Percentiles rank a stretch among this genome's conserved stretches.
Conservation (phyloP, 2,888 invertebrate species). For the Drosophila mimica region DNA sequence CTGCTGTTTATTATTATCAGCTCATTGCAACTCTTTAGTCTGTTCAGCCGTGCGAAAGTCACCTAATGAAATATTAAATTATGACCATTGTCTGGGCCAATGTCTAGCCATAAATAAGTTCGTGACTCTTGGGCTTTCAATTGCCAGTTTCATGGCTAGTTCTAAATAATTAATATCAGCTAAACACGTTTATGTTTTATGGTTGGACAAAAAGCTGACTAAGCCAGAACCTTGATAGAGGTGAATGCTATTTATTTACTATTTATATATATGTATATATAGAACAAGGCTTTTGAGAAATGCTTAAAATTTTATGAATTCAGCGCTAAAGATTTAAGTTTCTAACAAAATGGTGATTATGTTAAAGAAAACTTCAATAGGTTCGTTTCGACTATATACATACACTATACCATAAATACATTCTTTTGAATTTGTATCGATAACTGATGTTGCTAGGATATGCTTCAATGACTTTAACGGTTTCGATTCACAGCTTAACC, state of each 20-base stretch:
- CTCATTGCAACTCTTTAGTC: background rate
- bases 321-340: background rate
- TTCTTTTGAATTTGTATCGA: background rate
- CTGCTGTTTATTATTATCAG: conserved; percentile 11
- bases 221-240: background rate
- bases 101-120: conserved; percentile 53
- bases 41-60: conserved; percentile 8
- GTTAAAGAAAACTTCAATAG: background rate
- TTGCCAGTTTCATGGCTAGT: conserved; percentile 22
- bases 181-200: background rate
- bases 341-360: background rate
- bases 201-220: background rate
- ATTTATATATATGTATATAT: background rate
- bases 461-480: background rate
- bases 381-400: background rate
- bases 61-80: conserved; percentile 45
- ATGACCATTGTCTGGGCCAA: conserved; percentile 44
- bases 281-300: background rate
- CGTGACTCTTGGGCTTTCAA: conserved; percentile 27
- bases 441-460: background rate
- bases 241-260: background rate
- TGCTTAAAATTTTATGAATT: background rate
- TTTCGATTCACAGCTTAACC: conserved; percentile 2
- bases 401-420: background rate
- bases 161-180: conserved; percentile 13